phyloP scores from a whole-genome alignment of 2,888 invertebrate species.

The Tenthredo mesomela region DNA sequence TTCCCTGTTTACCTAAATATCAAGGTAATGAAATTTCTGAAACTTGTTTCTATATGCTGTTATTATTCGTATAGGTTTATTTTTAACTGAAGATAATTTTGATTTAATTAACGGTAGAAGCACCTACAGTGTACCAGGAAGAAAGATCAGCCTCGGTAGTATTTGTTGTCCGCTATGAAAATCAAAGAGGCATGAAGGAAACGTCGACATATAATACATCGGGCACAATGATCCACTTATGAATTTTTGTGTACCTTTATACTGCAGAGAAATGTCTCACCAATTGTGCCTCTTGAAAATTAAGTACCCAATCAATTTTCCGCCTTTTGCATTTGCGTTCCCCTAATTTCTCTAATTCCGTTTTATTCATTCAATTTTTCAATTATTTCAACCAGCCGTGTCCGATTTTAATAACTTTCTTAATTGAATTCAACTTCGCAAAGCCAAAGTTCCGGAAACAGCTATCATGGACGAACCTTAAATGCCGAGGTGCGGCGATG shows the following conservation, averaged over 20 bases:
- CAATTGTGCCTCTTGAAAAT: neutral
- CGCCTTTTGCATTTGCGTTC: neutral
- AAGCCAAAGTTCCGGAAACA: neutral
- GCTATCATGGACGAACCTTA: neutral
- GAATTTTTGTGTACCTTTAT: too few relatives aligned
- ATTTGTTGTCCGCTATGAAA: neutral
- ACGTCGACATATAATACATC: neutral
- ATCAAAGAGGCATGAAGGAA: neutral
- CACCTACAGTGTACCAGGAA: neutral
- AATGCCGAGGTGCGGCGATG: neutral
- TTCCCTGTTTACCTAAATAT: too few relatives aligned
- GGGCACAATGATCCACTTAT: neutral
- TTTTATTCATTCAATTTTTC: constrained; percentile 1
- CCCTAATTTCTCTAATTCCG: neutral
- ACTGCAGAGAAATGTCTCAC: neutral
- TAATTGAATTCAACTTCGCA: constrained; percentile 12
- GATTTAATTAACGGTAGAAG: neutral
- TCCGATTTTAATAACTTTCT: neutral
- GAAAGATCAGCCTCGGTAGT: neutral
- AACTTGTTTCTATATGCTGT: neutral
- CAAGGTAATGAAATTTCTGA: neutral
- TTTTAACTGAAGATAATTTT: neutral
- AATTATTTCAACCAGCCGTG: neutral
- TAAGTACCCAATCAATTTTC: neutral
- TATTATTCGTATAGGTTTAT: neutral